Evolutionary conservation across 2,113 vertebrate species (phyloP).

Genomic region (Periophthalmus modestus): DNA sequence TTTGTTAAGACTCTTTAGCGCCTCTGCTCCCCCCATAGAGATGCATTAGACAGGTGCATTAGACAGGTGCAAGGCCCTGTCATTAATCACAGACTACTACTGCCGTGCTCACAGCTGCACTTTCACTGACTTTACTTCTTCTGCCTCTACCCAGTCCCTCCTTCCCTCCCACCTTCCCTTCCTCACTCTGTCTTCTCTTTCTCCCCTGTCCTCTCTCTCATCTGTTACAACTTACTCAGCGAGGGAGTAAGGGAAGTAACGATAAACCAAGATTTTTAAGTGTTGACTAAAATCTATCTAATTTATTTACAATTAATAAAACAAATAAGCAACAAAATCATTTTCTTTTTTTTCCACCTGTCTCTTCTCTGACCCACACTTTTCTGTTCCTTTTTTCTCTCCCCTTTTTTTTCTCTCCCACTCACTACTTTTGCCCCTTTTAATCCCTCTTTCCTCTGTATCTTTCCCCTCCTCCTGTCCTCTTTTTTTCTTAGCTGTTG

Average conservation of each 20-base stretch:
- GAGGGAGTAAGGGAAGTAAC: too few species aligned
- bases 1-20: neutral
- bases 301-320: too few species aligned
- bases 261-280: too few species aligned
- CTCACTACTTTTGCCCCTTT: neutral
- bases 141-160: neutral
- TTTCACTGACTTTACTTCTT: slow-evolving; percentile 22
- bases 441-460: neutral
- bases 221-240: too few species aligned
- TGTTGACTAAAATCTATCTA: too few species aligned
- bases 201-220: neutral
- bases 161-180: neutral
- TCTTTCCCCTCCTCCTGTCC: too few species aligned
- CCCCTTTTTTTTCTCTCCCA: too few species aligned
- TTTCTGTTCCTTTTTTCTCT: too few species aligned
- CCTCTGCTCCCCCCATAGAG: neutral
- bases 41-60: slow-evolving; percentile 29
- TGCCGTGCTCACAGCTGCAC: slow-evolving; percentile 37
- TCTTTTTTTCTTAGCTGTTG: neutral
- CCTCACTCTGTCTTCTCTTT: neutral
- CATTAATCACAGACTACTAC: slow-evolving; percentile 37
- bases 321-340: too few species aligned
- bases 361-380: neutral
- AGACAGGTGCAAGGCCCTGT: slow-evolving; percentile 36
- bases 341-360: too few species aligned